Base-by-base conservation (phyloP, 2,888 invertebrate species). In the Chloroclystis v-ata region DNA sequence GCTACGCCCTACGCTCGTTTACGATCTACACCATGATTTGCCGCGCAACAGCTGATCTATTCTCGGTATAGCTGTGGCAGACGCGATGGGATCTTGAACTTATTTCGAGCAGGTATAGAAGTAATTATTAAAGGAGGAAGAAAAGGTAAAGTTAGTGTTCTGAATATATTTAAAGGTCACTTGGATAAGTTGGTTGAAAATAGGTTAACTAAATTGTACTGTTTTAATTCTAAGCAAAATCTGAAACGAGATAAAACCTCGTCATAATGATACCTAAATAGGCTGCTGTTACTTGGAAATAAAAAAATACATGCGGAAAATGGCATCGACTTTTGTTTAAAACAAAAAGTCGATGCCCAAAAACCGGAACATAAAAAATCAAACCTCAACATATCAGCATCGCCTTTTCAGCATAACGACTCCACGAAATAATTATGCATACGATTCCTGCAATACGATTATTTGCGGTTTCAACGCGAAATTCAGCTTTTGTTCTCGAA, bases 401-500 rank as follows among this genome's bases (percentile, higher is more conserved):
- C 63, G 64, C 59, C 66, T 60, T 76, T 76, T 74, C 64, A 61
- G 57, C 45, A 59, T 59, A 67, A 65, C 67, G 72, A 70, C 59
- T 75, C 74, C 77, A 74, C 65, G 69, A 70, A 69, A 70, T 77
- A 71, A 75, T 73, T 67, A 69, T 60, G 66, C 71, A 60, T 67
- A 68, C 62, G 63, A 66, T 69, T 67, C 61, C 69, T 72, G 61
- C 76, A 73, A 76, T 71, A 74, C 75, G 75, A 78, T 82, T 79
- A 78, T 78, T 83, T 69, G 75, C 62, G 70, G 69, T 83, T 82
- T 81, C 82, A 79, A 77, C 79, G 72, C 75, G 63, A 80, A 75
- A 75, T 76, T 78, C 73, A 65, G 78, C 80, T 81, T 82, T 82
- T 84, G 82, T 85, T 82, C 78, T 76, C 73, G 63, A 67, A 63